A percentile compares a stretch with the other conserved stretches of the same genome.
These are phyloP conservation scores for Nerophis lumbriciformis DNA, from an alignment of 2,113 vertebrate genomes.

Conservation along the genomic window DNA sequence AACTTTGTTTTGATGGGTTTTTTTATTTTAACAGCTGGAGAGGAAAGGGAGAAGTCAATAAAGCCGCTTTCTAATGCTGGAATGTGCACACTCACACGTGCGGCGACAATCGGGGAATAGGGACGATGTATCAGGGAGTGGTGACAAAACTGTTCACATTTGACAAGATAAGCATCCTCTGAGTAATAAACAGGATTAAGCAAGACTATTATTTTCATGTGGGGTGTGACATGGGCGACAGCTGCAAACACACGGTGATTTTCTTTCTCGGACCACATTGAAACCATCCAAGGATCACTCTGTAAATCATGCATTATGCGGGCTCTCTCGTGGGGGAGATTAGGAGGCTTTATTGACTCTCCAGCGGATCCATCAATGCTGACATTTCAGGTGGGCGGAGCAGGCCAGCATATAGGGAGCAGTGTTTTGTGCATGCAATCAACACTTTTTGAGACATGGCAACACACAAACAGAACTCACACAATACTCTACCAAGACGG, in stretches of 20 bases:
- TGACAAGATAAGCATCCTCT: background rate
- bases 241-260: background rate
- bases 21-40: slow-evolving; percentile 93
- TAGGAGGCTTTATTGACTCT: background rate
- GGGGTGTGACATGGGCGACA: background rate
- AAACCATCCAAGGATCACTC: background rate
- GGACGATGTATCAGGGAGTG: background rate
- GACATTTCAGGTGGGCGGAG: background rate
- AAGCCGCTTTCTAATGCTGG: background rate
- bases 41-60: slow-evolving; percentile 29
- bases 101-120: background rate
- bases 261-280: background rate
- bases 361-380: background rate
- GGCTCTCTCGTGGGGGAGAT: background rate
- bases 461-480: slow-evolving; percentile 7
- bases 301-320: background rate
- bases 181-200: background rate
- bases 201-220: background rate
- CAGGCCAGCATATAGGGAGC: background rate
- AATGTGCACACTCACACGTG: background rate
- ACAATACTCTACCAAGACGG: slow-evolving; percentile 22
- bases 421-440: slow-evolving; percentile 52
- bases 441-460: slow-evolving; percentile 10
- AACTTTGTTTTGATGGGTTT: slow-evolving; percentile 98
- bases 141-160: background rate